Percentiles rank a stretch among this genome's conserved stretches.
Conservation (phyloP, 2,888 invertebrate species). For the Himalopsyche kuldschensis region DNA sequence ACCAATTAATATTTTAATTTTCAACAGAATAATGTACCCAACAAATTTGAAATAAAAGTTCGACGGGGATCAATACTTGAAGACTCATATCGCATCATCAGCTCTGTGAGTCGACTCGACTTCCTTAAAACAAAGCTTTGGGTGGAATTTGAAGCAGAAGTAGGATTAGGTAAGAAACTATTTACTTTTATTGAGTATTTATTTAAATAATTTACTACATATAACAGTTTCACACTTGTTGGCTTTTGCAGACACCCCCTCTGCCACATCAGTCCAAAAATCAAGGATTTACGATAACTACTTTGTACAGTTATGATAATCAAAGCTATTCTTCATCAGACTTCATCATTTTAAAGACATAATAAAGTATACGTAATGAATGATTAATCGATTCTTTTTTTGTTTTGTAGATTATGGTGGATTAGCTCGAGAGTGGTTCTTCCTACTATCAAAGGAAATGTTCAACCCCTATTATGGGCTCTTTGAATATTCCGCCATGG, state of each 20-base stretch:
- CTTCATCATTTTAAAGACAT: not conserved
- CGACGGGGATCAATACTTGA: conserved; percentile 90
- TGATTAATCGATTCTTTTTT: not conserved
- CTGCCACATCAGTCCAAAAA: no score
- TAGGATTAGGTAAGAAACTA: conserved; percentile 66
- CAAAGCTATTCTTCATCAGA: not conserved
- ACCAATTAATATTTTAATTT: not conserved
- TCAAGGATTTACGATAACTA: no score
- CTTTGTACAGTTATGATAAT: no score
- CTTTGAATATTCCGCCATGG: conserved; percentile 99
- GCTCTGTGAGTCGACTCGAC: conserved; percentile 86
- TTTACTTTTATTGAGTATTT: not conserved
- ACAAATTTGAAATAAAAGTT: conserved; percentile 96
- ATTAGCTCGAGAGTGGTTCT: conserved; percentile 97
- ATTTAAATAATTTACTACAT: no score
- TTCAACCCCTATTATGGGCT: conserved; percentile 99
- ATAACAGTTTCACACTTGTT: no score
- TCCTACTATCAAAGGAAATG: conserved; percentile 97
- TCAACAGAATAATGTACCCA: conserved; percentile 88
- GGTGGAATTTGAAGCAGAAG: conserved; percentile 98
- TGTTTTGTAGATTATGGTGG: conserved; percentile 85
- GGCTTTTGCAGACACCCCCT: no score
- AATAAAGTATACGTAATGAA: no score
- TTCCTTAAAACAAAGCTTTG: conserved; percentile 95
- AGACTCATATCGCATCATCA: conserved; percentile 95